Conservation (phyloP, 2,888 invertebrate species). For the Lochmaea crataegi region DNA sequence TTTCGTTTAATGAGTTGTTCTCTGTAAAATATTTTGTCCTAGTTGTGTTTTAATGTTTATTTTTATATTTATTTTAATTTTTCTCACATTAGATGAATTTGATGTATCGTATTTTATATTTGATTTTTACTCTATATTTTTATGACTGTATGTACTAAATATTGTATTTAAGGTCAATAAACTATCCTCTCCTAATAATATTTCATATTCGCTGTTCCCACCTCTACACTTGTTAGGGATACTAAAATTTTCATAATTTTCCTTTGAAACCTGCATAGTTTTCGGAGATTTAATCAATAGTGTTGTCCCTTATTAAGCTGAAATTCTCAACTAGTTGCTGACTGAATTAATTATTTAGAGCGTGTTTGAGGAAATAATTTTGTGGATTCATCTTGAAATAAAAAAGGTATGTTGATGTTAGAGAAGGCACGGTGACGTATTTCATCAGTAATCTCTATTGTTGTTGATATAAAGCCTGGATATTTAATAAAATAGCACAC, state of each 20-base stretch:
- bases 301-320: constrained; percentile 3
- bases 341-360: constrained; percentile 23
- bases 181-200: too few species aligned
- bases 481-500: neutral
- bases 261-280: constrained; percentile 1
- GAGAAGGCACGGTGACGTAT: neutral
- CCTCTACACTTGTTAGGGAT: constrained; percentile 2
- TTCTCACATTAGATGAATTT: too few species aligned
- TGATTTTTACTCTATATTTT: too few species aligned
- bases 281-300: constrained; percentile 15
- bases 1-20: too few species aligned
- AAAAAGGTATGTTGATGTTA: neutral
- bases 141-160: too few species aligned
- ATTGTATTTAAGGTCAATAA: too few species aligned
- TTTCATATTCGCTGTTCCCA: neutral
- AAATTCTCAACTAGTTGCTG: constrained; percentile 11
- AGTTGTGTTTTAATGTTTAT: too few species aligned
- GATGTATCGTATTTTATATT: too few species aligned
- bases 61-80: too few species aligned
- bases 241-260: constrained; percentile 15
- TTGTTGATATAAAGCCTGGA: neutral
- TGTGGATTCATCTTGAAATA: neutral
- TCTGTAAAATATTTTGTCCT: too few species aligned
- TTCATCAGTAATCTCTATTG: neutral
- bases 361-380: constrained; percentile 4